Evolutionary conservation across 2,888 invertebrate genomes (phyloP).

Genomic region (Agriopis aurantiaria): DNA sequence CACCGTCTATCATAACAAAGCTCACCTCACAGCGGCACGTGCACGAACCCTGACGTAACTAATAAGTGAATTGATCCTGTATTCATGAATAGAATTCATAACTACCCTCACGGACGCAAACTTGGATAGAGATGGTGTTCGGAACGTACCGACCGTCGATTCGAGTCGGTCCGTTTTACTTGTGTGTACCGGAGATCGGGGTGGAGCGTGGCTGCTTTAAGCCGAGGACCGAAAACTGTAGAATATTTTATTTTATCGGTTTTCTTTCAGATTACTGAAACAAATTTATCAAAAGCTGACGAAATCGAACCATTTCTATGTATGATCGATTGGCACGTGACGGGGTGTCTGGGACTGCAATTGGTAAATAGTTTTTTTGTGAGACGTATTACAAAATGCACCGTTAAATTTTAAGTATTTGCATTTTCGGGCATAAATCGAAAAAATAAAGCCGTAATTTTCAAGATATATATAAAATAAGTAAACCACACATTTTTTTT

Average conservation of each 20-base stretch:
- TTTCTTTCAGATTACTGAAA: background rate
- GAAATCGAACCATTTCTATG: background rate
- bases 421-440: no score
- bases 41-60: constrained; percentile 17
- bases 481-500: no score
- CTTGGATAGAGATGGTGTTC: constrained; percentile 4
- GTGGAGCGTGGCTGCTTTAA: background rate
- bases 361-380: no score
- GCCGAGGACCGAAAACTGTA: background rate
- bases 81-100: constrained; percentile 28
- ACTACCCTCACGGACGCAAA: constrained; percentile 13
- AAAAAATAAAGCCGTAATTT: no score
- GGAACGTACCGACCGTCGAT: constrained; percentile 13
- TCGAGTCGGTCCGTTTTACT: constrained; percentile 7
- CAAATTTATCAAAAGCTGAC: background rate
- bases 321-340: background rate
- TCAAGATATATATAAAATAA: no score
- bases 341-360: no score
- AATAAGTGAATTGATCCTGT: constrained; percentile 21
- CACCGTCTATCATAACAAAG: constrained; percentile 4
- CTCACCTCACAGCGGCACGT: background rate
- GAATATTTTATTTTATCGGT: constrained; percentile 1
- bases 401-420: no score
- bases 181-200: constrained; percentile 9
- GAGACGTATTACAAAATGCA: no score